phyloP scores from a whole-genome alignment of 2,888 invertebrate genomes.

The Carabus problematicus region DNA sequence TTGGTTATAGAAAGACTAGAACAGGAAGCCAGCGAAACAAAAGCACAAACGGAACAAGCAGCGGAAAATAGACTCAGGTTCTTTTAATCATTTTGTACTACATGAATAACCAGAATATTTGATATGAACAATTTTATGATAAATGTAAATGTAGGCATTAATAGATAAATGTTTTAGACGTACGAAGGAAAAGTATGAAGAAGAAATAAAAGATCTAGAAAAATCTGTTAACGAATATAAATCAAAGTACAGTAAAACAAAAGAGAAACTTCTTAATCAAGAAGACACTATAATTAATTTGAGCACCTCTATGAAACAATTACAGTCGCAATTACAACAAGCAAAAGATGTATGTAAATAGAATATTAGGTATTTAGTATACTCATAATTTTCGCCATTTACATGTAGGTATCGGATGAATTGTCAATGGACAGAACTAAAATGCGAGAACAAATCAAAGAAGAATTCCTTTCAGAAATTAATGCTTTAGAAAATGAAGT shows the following conservation, averaged over 20 bases:
- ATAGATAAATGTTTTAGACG: constrained; percentile 61
- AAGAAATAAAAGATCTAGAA: constrained; percentile 72
- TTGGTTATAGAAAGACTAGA: constrained; percentile 74
- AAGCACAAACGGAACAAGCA: constrained; percentile 68
- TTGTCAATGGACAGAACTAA: constrained; percentile 65
- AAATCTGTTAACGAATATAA: constrained; percentile 71
- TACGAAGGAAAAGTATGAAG: constrained; percentile 77
- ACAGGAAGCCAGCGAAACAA: constrained; percentile 68
- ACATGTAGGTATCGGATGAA: constrained; percentile 56
- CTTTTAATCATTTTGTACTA: constrained; percentile 17
- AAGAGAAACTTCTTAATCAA: constrained; percentile 69
- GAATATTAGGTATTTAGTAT: no score
- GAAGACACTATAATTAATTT: constrained; percentile 68
- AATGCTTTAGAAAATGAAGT: constrained; percentile 69
- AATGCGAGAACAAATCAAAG: constrained; percentile 66
- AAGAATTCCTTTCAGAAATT: constrained; percentile 70
- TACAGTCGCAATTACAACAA: constrained; percentile 71
- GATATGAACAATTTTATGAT: background rate
- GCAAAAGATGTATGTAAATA: constrained; percentile 65
- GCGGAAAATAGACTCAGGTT: constrained; percentile 61
- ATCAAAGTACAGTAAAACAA: constrained; percentile 70
- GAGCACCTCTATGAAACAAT: constrained; percentile 68
- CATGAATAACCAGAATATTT: background rate
- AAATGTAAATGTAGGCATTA: constrained; percentile 35
- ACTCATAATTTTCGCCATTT: constrained; percentile 49